A percentile compares a stretch with the other conserved stretches of the same genome.
Evolutionary conservation across 1,140 invertebrate genomes (phyloP).

Genomic region (Sarcophaga bullata): DNA sequence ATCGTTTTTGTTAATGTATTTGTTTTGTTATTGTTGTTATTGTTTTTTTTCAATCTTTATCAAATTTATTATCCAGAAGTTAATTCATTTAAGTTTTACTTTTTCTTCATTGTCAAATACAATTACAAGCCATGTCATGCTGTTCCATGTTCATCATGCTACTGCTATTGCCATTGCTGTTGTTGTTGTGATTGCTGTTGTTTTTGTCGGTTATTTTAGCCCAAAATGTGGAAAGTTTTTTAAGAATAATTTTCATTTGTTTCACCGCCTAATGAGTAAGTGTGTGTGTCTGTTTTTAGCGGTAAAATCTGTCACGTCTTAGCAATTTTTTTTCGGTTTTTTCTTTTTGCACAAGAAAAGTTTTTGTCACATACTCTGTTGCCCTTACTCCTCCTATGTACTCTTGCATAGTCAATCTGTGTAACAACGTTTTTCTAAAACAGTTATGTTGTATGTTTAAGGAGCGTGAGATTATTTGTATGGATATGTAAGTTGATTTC

Average conservation of each 20-base stretch:
- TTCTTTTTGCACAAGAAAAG: background rate
- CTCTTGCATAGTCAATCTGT: too few species aligned
- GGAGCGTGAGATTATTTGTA: too few species aligned
- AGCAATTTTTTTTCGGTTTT: background rate
- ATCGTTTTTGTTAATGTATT: too few species aligned
- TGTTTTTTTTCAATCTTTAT: background rate
- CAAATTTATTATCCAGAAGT: background rate
- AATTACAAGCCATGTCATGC: background rate
- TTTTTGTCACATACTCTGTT: conserved; percentile 10
- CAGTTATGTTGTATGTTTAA: too few species aligned
- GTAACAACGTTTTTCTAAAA: too few species aligned
- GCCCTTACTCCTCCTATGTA: too few species aligned
- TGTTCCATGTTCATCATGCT: background rate
- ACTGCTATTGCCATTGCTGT: too few species aligned
- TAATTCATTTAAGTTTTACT: background rate
- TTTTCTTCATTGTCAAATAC: conserved; percentile 15
- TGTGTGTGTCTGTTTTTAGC: background rate
- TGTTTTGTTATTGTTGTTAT: too few species aligned
- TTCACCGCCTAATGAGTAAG: background rate
- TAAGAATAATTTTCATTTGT: background rate
- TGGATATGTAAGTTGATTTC: background rate
- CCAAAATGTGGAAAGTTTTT: background rate
- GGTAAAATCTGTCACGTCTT: conserved; percentile 18
- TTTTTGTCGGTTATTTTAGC: conserved; percentile 1
- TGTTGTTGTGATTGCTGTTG: too few species aligned